Base-by-base conservation (phyloP, 2,113 vertebrate genomes). In the Dipodomys stephensi region DNA sequence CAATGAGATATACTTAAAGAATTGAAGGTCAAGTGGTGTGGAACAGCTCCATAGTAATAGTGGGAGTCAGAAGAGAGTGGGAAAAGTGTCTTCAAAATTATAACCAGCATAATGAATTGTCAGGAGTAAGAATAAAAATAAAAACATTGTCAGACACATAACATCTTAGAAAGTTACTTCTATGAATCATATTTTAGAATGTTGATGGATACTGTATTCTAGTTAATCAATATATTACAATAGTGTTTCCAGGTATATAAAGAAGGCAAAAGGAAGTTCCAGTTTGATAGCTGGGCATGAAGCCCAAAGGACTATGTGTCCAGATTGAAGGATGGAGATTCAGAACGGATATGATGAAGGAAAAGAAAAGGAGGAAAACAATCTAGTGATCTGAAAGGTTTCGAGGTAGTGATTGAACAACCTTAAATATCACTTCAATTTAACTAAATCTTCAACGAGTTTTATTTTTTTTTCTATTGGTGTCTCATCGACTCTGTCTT, bases 1-100 rank as follows among this genome's bases (percentile, higher is more conserved):
- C 73, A 88, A 76, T 44, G 27, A 92, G 18, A 87, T 13, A 72
- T 20, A 76, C 27, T 88, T 39, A 89, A 89, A 28, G n/a, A 88
- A 65, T 53, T 9, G 53, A 74, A 30, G 25, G 23, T 39, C n/a
- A 88, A 88, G 27, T 28, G 13, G 15, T 32, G 53, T 84, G 46
- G 69, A 32, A 30, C 53, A 72, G 78, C 23, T 72, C 32, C 60
- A 74, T 0, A 84, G 12, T 22, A 76, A 30, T 6, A n/a, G 1
- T 69, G 23, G 23, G 60, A 87, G 10, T 35, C 60, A 81, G 68
- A 74, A 85, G 35, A 85, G 1, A 39, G 28, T 83, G 32, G 49
- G 9, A 62, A 72, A 39, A 67, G 2, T 10, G 49, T 13, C 28
- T 44, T 84, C 68, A 86, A 64, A 93, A 46, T 78, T 35, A 25